Evolutionary conservation across 2,797 vertebrate genomes (phyloP).

Genomic region (Hoplostethus mediterraneus): DNA sequence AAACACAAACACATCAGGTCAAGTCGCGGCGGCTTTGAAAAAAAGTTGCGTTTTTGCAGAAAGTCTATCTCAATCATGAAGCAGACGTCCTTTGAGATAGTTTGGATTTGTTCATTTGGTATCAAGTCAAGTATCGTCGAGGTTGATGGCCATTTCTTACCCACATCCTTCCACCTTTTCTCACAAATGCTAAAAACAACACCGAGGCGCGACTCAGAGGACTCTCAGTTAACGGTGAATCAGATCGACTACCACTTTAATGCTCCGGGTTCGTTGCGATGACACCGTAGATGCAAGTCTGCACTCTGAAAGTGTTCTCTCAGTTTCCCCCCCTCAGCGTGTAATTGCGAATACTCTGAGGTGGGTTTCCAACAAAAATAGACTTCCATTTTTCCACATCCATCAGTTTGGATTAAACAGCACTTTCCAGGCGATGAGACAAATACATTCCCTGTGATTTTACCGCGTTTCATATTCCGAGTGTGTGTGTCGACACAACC

Average conservation of each 20-base stretch:
- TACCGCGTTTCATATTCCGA: conserved; percentile 20
- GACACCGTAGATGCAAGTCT: conserved; percentile 37
- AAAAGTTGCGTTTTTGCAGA: conserved; percentile 26
- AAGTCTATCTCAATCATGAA: conserved; percentile 44
- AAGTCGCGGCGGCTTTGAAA: neutral
- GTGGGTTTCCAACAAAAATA: conserved; percentile 71
- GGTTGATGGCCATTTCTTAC: too few relatives aligned
- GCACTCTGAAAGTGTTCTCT: conserved; percentile 66
- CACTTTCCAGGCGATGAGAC: conserved; percentile 68
- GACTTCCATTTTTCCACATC: conserved; percentile 65
- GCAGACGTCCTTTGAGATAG: conserved; percentile 31
- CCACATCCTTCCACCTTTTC: too few relatives aligned
- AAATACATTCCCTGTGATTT: conserved; percentile 59
- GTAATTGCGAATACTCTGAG: conserved; percentile 71
- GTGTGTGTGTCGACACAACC: conserved; percentile 24
- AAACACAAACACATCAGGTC: conserved; percentile 31
- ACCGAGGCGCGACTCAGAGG: conserved; percentile 57
- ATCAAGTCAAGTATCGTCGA: too few relatives aligned
- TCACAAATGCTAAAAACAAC: conserved; percentile 44
- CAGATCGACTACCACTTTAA: conserved; percentile 60
- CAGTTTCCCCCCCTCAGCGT: conserved; percentile 61
- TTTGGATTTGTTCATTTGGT: conserved; percentile 43
- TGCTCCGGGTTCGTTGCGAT: conserved; percentile 62
- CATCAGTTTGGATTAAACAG: conserved; percentile 75
- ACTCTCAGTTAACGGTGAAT: conserved; percentile 66